Evolutionary conservation across 2,113 vertebrate species (phyloP).

Genomic region (Pitta sordida): DNA sequence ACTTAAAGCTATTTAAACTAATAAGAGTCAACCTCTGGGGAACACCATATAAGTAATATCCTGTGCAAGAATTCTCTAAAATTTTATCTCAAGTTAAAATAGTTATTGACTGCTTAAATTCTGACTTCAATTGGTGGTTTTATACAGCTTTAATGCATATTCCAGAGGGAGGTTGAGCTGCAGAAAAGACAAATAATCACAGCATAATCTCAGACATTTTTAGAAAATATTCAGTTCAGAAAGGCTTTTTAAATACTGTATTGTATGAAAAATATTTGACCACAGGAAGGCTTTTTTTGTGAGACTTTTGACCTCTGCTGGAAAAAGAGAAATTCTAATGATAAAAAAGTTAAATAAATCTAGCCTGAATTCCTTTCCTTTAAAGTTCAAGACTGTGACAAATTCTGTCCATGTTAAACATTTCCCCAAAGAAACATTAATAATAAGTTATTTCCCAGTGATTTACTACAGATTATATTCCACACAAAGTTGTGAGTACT

Average conservation of each 20-base stretch:
- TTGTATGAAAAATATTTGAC: conserved; percentile 10
- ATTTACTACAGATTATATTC: background rate
- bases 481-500: background rate
- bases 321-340: background rate
- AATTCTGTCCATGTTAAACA: background rate
- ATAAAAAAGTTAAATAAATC: background rate
- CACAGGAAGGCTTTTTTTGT: background rate
- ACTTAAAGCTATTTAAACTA: background rate
- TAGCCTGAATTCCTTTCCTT: background rate
- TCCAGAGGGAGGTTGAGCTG: background rate
- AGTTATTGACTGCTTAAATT: background rate
- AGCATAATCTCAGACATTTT: background rate
- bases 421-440: background rate
- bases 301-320: background rate
- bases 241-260: background rate
- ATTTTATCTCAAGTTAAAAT: background rate
- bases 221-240: conserved; percentile 2
- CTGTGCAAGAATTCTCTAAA: background rate
- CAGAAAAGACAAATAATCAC: background rate
- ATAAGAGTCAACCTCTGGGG: background rate
- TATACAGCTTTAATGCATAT: background rate
- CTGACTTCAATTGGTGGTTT: background rate
- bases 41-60: background rate
- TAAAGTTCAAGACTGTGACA: background rate
- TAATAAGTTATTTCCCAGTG: background rate